Conservation (phyloP, 2,113 vertebrate species). For the Cochlearius cochlearius region DNA sequence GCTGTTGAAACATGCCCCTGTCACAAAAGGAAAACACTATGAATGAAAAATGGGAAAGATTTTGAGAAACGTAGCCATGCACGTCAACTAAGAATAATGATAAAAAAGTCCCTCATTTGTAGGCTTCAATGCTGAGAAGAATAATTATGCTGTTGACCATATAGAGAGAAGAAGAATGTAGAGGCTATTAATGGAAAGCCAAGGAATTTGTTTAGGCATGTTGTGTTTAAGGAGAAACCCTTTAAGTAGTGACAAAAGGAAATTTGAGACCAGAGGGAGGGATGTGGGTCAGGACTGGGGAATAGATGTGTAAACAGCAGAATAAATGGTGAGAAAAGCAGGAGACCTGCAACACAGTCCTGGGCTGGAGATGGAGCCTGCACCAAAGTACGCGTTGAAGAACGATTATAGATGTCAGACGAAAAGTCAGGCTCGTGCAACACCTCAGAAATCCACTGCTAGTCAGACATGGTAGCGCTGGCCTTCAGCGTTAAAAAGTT, state of each 20-base stretch:
- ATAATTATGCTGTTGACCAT: neutral
- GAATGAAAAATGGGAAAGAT: neutral
- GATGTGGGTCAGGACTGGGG: neutral
- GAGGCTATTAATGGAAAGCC: neutral
- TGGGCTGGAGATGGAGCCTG: neutral
- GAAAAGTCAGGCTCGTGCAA: neutral
- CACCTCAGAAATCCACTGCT: neutral
- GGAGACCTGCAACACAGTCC: neutral
- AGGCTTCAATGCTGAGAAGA: neutral
- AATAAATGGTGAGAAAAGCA: neutral
- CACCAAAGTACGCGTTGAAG: neutral
- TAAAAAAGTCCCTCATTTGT: neutral
- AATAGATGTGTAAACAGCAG: neutral
- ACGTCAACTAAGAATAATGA: neutral
- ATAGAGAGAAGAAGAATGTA: neutral
- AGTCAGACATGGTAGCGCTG: accelerated
- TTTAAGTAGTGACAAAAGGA: neutral
- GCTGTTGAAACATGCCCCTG: neutral
- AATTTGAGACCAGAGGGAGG: neutral
- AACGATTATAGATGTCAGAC: accelerated
- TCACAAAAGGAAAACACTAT: neutral
- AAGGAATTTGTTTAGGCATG: neutral
- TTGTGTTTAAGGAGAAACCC: neutral
- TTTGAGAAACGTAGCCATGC: neutral
- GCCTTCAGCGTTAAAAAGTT: neutral